A percentile compares a stretch with the other conserved stretches of the same genome.
phyloP scores from a whole-genome alignment of 23 tunicate genomes.

The Ciona savignyi region DNA sequence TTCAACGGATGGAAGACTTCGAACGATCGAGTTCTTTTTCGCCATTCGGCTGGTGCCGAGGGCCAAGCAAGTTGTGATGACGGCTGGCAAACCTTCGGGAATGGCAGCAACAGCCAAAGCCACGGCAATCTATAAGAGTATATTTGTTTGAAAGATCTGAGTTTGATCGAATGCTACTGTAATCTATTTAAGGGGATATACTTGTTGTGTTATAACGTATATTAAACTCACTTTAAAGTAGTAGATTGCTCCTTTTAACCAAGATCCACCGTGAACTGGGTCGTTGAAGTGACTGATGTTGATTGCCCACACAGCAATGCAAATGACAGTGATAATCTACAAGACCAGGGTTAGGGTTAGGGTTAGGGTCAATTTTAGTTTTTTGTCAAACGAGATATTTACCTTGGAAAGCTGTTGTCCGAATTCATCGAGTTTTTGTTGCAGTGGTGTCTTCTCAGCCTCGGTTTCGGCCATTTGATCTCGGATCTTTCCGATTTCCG shows the following conservation, averaged over 20 bases:
- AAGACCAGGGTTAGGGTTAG: not conserved
- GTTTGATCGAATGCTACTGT: too few species aligned
- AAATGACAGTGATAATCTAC: slow-evolving; percentile 75
- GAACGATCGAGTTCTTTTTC: slow-evolving; percentile 98
- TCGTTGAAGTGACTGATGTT: slow-evolving; percentile 99
- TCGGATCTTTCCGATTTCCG: slow-evolving; percentile 98
- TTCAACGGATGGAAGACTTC: slow-evolving; percentile 97
- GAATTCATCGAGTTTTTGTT: slow-evolving; percentile 95
- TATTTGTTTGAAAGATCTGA: too few species aligned
- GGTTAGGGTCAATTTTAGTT: not conserved
- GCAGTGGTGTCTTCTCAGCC: slow-evolving; percentile 97
- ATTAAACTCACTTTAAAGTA: slow-evolving; percentile 85
- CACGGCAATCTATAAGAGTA: slow-evolving; percentile 70
- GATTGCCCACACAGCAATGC: slow-evolving; percentile 99
- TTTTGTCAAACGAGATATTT: not conserved
- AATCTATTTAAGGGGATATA: too few species aligned
- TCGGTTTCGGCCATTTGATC: slow-evolving; percentile 99
- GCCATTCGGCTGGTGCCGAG: slow-evolving; percentile 99
- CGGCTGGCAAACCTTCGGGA: slow-evolving; percentile 99
- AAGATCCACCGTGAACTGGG: slow-evolving; percentile 99
- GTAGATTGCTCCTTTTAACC: slow-evolving; percentile 98
- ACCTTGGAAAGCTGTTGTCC: slow-evolving; percentile 92
- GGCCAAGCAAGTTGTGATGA: slow-evolving; percentile 98
- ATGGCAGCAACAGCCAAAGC: slow-evolving; percentile 99
- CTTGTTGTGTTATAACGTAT: too few species aligned